Conservation (phyloP, 2,797 vertebrate species). For the Leptatherina wallacei region DNA sequence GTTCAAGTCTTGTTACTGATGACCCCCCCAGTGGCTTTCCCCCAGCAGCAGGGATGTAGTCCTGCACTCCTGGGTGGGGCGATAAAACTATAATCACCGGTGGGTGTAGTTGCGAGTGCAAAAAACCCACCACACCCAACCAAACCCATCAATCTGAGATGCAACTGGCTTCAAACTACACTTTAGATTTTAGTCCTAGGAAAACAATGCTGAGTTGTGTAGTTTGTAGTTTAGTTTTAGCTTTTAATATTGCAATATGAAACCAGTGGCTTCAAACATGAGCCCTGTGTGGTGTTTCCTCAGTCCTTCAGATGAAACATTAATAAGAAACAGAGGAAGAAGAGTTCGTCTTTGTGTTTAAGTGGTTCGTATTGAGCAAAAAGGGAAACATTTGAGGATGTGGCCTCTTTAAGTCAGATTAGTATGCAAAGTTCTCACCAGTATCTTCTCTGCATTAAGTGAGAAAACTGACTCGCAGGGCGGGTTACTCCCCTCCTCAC, state of each 20-base stretch:
- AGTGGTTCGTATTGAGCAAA: not conserved
- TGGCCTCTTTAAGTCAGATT: not conserved
- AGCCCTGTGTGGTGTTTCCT: not conserved
- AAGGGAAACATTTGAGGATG: conserved; percentile 2
- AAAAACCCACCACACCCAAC: not conserved
- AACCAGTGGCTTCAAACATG: not conserved
- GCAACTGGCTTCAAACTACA: not conserved
- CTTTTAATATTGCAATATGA: not conserved
- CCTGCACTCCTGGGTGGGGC: not conserved
- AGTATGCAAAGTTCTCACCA: conserved; percentile 81
- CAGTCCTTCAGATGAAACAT: not conserved
- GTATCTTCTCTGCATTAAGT: conserved; percentile 94
- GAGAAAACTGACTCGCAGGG: conserved; percentile 93
- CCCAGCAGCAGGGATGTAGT: not conserved
- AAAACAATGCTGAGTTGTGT: too few relatives aligned
- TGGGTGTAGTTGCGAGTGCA: not conserved
- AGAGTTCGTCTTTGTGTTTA: not conserved
- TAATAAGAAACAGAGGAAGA: not conserved
- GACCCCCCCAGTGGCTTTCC: not conserved
- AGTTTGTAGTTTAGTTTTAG: not conserved
- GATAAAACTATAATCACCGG: not conserved
- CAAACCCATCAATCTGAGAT: not conserved
- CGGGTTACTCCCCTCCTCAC: conserved; percentile 88
- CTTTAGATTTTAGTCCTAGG: not conserved
- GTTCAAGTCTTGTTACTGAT: not conserved